Base-by-base conservation (phyloP, 2,797 vertebrate genomes). In the Pangasius sanitwongsei region DNA sequence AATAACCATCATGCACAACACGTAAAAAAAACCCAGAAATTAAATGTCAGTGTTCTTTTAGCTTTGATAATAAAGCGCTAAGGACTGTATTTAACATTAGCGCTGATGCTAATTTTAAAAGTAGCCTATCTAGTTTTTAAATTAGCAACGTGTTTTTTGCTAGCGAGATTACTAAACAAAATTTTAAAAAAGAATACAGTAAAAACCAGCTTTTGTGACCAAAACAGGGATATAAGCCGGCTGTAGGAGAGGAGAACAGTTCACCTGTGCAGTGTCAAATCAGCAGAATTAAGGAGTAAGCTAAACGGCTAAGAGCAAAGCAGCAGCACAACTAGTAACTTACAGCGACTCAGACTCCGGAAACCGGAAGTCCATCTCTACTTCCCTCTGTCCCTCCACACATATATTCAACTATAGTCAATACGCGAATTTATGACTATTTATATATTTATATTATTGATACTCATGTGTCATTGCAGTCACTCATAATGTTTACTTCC, bases 401-500 rank as follows among this genome's bases (percentile, higher is more conserved):
- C n/a, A 53, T 69, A 34, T 12, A 48, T 48, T 48, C 48, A 69
- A 20, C 8, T 53, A 31, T 23, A 13, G 20, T 34, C 5, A 50
- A 20, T 23, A 53, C 28, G 1, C 28, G 15, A 84, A 67, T 67
- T 18, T 84, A 13, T 1, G 15, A 69, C 28, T 23, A 4, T 65
- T 48, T 16, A 15, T 28, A 59, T 65, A 44, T 6, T 44, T 23
- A 65, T n/a, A n/a, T 48, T 67, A 50, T 5, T 67, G 11, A 20
- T 12, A 75, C 53, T 75, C 63, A 61, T 2, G 31, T 57, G 34
- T 57, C 34, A 55, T 16, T 61, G 55, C 23, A 28, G 34, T 4
- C 3, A 1, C 70, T 86, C 70, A 20, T 75, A n/a, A 11, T 90
- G 87, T 92, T 92, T 89, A 91, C 85, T 53, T 53, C 74, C 57